Evolutionary conservation across 2,113 vertebrate genomes (phyloP).

Genomic region (Chloebia gouldiae): DNA sequence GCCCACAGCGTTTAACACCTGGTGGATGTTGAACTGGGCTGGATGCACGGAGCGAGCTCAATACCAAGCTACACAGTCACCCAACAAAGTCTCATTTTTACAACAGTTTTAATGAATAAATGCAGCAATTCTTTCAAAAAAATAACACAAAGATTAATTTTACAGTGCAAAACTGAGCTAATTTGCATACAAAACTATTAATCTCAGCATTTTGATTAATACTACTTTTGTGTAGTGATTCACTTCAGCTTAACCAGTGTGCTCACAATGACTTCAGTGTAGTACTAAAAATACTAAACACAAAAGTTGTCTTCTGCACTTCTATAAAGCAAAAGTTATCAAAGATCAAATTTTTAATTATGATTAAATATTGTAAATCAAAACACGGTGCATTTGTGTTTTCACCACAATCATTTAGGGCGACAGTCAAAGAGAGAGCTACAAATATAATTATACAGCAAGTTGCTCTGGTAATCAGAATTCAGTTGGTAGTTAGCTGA

Average conservation of each 20-base stretch:
- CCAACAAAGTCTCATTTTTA: neutral
- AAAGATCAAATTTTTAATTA: neutral
- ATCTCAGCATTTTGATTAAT: neutral
- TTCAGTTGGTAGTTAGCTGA: neutral
- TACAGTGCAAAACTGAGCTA: slow-evolving; percentile 20
- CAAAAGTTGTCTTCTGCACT: neutral
- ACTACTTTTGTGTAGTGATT: neutral
- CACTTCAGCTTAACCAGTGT: neutral
- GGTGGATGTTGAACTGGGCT: fast-evolving
- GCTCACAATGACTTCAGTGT: neutral
- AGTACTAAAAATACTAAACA: neutral
- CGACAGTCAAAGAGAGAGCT: neutral
- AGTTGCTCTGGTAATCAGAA: neutral
- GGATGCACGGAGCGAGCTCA: fast-evolving
- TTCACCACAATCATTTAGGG: neutral
- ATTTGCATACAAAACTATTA: slow-evolving; percentile 19
- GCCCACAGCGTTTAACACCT: neutral
- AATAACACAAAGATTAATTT: slow-evolving; percentile 13
- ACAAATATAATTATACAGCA: neutral
- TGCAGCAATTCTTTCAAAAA: slow-evolving; percentile 29
- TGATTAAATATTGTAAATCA: neutral
- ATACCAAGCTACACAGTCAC: neutral
- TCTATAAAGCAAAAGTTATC: neutral
- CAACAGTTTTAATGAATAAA: slow-evolving; percentile 41
- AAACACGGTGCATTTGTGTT: neutral